A percentile compares a stretch with the other conserved stretches of the same genome.
Evolutionary conservation across 2,797 vertebrate species (phyloP).

Genomic region (Vireo griseus): DNA sequence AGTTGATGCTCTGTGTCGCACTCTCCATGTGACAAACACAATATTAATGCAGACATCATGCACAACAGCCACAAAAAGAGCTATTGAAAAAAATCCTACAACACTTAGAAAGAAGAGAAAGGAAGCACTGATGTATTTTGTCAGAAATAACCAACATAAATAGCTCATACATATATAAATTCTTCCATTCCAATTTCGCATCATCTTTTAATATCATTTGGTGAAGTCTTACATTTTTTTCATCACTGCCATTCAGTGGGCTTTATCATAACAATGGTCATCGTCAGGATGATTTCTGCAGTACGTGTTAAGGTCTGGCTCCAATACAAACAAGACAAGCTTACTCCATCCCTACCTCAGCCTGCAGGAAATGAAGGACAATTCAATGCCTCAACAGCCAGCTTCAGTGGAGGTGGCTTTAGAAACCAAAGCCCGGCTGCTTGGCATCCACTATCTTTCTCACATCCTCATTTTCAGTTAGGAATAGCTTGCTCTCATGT

Average conservation of each 20-base stretch:
- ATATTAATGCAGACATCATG: background rate
- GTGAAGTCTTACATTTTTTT: background rate
- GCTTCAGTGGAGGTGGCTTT: background rate
- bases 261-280: background rate
- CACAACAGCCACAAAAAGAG: background rate
- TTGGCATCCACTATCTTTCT: slow-evolving; percentile 1
- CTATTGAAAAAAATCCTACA: background rate
- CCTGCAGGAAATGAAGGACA: background rate
- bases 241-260: background rate
- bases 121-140: background rate
- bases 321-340: background rate
- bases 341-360: background rate
- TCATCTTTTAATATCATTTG: background rate
- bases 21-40: background rate
- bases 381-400: background rate
- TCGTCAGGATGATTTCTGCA: background rate
- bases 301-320: background rate
- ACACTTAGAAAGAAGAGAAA: background rate
- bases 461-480: slow-evolving; percentile 30
- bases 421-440: background rate
- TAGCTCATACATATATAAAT: background rate
- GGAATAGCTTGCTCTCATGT: slow-evolving; percentile 15
- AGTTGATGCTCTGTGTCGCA: background rate
- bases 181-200: background rate
- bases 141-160: background rate